Evolutionary conservation across 2,888 invertebrate species (phyloP), one percentile per base, ranked within the genome.

Genomic region (Branchipolynoe longqiensis): DNA sequence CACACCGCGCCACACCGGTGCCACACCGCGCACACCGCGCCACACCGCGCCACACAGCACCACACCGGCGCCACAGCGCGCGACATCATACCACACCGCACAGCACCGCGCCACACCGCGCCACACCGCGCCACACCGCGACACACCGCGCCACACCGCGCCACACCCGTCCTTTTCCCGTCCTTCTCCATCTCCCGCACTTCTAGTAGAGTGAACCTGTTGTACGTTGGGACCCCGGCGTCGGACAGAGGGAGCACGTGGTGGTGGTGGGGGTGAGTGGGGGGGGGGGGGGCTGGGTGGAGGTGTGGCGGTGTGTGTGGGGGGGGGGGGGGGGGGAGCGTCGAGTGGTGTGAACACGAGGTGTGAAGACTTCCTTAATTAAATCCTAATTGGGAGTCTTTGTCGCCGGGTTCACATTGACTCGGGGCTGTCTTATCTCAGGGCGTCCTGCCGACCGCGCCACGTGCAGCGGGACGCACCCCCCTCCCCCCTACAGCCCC

Each of bases 331-430:
- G 48, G 48, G 8, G 18, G 48, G 18, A 48, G 48, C 18, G 18
- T 12, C 8, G 48, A 12, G 8, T 48, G 48, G 48, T 48, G 48
- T 12, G 8, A 18, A 18, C 8, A 48, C 18, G 48, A 48, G 62
- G 62, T 62, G 28, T 28, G 25, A 28, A 41, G 78, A 22, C 8
- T 18, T 25, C 48, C 48, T 78, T 78, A 78, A 78, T 78, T 78
- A 78, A 78, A 78, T 54, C 41, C 78, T 78, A 78, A 78, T 78
- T 78, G 78, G 78, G 2, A 28, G 48, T 48, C 78, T 78, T 78
- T 48, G 78, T 78, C 12, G 28, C 28, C 25, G 22, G 25, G 54
- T 3, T 22, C 6, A 25, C 48, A 78, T 41, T 48, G 78, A 41
- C 18, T 48, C 25, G 54, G 28, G 38, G 48, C 12, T 73, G 78